These are phyloP conservation scores for Psittacara wagleri DNA, from an alignment of 2,113 vertebrate species.

Conservation along the genomic window DNA sequence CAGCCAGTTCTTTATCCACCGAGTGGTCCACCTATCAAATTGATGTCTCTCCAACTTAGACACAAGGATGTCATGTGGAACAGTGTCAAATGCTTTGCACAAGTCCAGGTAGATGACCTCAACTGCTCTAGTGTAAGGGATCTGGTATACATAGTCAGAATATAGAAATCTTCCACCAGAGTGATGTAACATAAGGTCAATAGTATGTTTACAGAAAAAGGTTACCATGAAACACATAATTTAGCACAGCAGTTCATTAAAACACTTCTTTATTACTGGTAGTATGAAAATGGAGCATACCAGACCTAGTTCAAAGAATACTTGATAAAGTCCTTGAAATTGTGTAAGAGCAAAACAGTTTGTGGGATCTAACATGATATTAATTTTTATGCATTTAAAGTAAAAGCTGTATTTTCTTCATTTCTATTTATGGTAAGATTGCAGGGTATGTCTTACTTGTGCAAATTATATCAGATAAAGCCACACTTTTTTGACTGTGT, in stretches of 20 bases:
- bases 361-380: not conserved
- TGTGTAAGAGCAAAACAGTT: not conserved
- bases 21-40: too few relatives aligned
- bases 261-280: not conserved
- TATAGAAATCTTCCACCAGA: not conserved
- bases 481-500: not conserved
- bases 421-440: not conserved
- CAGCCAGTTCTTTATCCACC: too few relatives aligned
- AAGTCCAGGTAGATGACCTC: too few relatives aligned
- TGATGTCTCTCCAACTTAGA: too few relatives aligned
- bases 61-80: too few relatives aligned
- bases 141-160: not conserved
- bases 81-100: too few relatives aligned
- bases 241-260: not conserved
- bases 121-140: not conserved
- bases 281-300: not conserved
- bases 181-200: not conserved
- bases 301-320: not conserved
- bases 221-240: not conserved
- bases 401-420: not conserved
- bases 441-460: not conserved
- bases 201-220: not conserved
- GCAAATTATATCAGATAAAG: not conserved
- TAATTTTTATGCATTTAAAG: not conserved
- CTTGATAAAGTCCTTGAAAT: not conserved